Evolutionary conservation across 2,113 vertebrate species (phyloP).

Genomic region (Ibidorhyncha struthersii): DNA sequence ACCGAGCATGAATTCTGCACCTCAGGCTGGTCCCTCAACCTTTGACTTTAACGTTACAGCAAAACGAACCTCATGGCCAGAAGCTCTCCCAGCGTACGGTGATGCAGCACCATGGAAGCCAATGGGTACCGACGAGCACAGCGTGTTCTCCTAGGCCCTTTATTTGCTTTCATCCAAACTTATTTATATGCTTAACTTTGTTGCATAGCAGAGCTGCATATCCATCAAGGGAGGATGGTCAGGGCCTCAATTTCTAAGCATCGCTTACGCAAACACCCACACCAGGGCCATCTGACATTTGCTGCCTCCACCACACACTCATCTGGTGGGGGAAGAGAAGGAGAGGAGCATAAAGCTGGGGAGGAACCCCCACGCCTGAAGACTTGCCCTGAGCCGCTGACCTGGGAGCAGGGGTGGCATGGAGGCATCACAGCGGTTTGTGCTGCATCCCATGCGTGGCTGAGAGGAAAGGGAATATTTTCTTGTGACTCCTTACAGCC

Average conservation of each 20-base stretch:
- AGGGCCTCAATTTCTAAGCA: background rate
- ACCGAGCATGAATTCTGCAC: rapidly evolving
- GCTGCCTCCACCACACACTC: background rate
- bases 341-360: background rate
- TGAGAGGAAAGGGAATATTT: background rate
- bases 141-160: background rate
- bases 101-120: background rate
- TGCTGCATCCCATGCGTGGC: background rate
- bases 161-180: background rate
- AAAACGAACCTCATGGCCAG: background rate
- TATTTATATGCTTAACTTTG: background rate
- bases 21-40: background rate
- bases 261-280: background rate
- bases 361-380: background rate
- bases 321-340: background rate
- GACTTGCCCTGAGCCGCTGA: background rate
- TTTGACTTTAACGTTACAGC: background rate
- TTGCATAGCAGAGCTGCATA: background rate
- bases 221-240: background rate
- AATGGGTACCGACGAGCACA: background rate
- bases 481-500: background rate
- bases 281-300: background rate
- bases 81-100: background rate
- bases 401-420: rapidly evolving
- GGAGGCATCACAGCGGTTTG: background rate